Evolutionary conservation across 2,113 vertebrate genomes (phyloP).

Genomic region (Holacanthus passer): DNA sequence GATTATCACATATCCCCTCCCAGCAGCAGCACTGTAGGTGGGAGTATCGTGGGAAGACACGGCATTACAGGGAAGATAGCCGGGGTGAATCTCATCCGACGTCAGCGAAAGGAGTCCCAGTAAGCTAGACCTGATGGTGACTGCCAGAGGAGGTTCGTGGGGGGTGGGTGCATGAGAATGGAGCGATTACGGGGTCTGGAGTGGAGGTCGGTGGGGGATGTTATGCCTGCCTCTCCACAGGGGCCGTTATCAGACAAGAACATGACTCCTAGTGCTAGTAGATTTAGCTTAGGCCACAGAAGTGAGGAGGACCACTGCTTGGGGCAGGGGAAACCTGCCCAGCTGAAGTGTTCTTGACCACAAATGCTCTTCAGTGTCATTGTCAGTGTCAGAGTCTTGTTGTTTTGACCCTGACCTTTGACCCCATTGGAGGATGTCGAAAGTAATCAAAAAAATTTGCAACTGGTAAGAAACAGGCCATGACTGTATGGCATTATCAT

Average conservation of each 20-base stretch:
- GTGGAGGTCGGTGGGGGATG: slow-evolving; percentile 16
- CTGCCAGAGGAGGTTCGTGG: slow-evolving; percentile 40
- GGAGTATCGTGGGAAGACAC: slow-evolving; percentile 13
- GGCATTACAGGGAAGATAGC: slow-evolving; percentile 23
- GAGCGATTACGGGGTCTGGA: slow-evolving; percentile 57
- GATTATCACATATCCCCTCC: slow-evolving; percentile 42
- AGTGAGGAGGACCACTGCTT: slow-evolving; percentile 10
- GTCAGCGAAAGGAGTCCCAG: slow-evolving; percentile 44
- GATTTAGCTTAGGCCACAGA: slow-evolving; percentile 46
- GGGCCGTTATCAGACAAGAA: slow-evolving; percentile 60
- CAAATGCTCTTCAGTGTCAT: background rate
- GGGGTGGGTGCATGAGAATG: slow-evolving; percentile 22
- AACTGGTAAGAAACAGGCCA: too few relatives aligned
- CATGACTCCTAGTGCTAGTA: slow-evolving; percentile 33
- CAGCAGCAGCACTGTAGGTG: slow-evolving; percentile 46
- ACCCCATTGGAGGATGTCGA: background rate
- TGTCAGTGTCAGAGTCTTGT: background rate
- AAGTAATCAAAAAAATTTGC: background rate
- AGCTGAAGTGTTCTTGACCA: slow-evolving; percentile 31
- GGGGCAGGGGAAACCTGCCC: background rate
- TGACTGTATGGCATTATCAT: background rate
- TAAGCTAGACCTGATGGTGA: slow-evolving; percentile 43
- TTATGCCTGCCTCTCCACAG: slow-evolving; percentile 33
- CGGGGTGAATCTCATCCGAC: slow-evolving; percentile 26
- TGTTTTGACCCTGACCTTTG: slow-evolving; percentile 10